These are phyloP conservation scores for Thumatha senex DNA, from an alignment of 2,888 invertebrate species.

Conservation along the genomic window DNA sequence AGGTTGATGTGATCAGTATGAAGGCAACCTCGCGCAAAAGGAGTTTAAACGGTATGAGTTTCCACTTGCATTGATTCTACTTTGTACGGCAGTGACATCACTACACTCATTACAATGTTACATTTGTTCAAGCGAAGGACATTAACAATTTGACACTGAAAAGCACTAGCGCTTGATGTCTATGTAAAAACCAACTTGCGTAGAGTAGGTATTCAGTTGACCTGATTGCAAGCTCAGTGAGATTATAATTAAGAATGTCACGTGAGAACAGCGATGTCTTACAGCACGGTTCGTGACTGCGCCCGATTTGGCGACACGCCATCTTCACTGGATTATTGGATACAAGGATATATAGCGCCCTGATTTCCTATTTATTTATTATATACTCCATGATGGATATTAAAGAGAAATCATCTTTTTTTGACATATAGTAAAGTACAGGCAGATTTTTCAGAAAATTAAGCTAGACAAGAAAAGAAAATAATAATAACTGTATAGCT, in stretches of 20 bases:
- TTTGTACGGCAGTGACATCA: too few species aligned
- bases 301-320: constrained; percentile 69
- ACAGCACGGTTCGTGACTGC: constrained; percentile 66
- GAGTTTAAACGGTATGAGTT: too few species aligned
- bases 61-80: too few species aligned
- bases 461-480: too few species aligned
- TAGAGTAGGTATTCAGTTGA: constrained; percentile 45
- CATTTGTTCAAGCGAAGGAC: too few species aligned
- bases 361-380: constrained; percentile 58
- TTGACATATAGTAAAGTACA: too few species aligned
- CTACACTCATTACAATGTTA: too few species aligned
- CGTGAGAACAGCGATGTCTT: constrained; percentile 59
- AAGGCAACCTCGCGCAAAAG: neutral
- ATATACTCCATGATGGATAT: constrained; percentile 5
- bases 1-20: neutral
- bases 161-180: neutral
- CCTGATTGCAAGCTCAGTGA: constrained; percentile 52
- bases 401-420: neutral
- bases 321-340: constrained; percentile 62
- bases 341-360: constrained; percentile 70
- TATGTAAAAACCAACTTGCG: neutral
- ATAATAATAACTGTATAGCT: too few species aligned
- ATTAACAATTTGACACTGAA: too few species aligned
- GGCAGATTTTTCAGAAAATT: too few species aligned
- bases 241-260: constrained; percentile 73